These are phyloP conservation scores for Agriopis aurantiaria DNA, from an alignment of 2,888 invertebrate genomes.

Conservation along the genomic window DNA sequence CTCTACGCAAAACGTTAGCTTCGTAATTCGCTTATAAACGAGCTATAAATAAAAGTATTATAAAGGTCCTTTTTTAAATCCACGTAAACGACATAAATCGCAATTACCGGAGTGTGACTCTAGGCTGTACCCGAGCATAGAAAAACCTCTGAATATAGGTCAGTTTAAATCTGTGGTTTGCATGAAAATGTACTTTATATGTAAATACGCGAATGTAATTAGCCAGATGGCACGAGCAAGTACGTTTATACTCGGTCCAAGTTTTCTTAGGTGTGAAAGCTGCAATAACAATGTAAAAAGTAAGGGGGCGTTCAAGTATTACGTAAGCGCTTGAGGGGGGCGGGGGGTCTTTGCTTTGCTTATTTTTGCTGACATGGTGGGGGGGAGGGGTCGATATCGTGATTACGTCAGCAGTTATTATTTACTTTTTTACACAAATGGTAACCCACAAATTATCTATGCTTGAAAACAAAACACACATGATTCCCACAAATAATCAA, in stretches of 20 bases:
- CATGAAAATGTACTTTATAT: slow-evolving; percentile 54
- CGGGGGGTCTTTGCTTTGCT: no score
- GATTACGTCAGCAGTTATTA: no score
- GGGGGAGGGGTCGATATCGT: no score
- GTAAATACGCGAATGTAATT: slow-evolving; percentile 52
- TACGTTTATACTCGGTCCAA: slow-evolving; percentile 3
- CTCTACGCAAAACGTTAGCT: neutral
- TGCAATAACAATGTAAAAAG: no score
- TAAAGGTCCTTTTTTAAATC: slow-evolving; percentile 13
- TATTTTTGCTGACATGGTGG: no score
- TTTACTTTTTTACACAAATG: no score
- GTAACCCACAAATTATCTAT: no score
- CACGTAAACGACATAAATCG: slow-evolving; percentile 41
- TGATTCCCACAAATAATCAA: no score
- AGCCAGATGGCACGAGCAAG: slow-evolving; percentile 41
- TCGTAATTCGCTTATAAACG: slow-evolving; percentile 6
- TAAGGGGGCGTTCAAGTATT: no score
- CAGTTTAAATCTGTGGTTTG: slow-evolving; percentile 50
- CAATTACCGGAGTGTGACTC: slow-evolving; percentile 44
- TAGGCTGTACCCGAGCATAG: slow-evolving; percentile 29
- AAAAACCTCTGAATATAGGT: slow-evolving; percentile 41
- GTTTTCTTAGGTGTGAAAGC: no score
- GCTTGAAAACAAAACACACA: no score
- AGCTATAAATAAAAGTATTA: slow-evolving; percentile 13
- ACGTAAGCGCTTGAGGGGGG: no score